Percentiles rank a stretch among this genome's conserved stretches.
Conservation (phyloP, 2,797 vertebrate species). For the Platalea minor region DNA sequence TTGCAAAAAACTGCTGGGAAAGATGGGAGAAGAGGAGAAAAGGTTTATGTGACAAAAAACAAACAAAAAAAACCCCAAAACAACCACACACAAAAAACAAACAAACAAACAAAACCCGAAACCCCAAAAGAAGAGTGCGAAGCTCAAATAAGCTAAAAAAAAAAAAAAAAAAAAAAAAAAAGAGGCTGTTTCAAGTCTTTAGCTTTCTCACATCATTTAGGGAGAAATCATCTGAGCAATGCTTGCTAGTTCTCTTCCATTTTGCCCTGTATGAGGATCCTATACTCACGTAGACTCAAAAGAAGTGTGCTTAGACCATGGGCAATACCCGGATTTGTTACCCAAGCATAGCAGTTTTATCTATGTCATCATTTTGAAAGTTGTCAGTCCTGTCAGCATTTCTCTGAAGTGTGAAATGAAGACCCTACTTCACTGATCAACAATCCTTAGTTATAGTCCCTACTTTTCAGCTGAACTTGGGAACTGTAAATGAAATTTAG, state of each 20-base stretch:
- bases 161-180: background rate
- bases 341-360: background rate
- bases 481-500: background rate
- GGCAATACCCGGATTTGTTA: background rate
- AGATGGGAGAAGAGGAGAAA: background rate
- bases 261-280: background rate
- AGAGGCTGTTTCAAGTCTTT: background rate
- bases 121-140: rapidly evolving
- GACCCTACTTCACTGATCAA: background rate
- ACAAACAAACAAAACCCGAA: no score
- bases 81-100: no score
- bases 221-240: background rate
- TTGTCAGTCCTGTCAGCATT: background rate
- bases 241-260: background rate
- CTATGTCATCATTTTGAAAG: background rate
- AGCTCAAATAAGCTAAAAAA: background rate
- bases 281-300: background rate
- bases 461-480: background rate
- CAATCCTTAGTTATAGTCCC: background rate
- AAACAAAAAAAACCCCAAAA: rapidly evolving
- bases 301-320: background rate
- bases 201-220: background rate
- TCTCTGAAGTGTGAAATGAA: background rate
- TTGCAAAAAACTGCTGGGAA: background rate
- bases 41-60: no score